These are phyloP conservation scores for Nothoprocta perdicaria DNA, from an alignment of 2,113 vertebrate species.

Conservation along the genomic window DNA sequence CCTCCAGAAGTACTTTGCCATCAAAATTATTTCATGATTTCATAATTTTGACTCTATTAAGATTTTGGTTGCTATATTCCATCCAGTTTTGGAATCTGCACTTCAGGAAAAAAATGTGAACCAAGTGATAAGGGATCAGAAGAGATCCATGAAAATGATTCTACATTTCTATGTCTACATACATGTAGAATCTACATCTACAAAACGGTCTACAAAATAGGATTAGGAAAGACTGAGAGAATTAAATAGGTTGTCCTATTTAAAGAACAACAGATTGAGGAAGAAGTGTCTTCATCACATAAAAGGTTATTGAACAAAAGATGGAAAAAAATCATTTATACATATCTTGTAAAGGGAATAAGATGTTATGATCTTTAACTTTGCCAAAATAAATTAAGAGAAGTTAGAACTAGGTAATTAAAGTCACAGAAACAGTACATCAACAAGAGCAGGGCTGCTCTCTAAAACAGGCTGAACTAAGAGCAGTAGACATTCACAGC, in stretches of 20 bases:
- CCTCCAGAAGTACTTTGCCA: background rate
- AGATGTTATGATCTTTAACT: background rate
- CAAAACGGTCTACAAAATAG: background rate
- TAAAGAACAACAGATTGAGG: background rate
- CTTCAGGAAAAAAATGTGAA: background rate
- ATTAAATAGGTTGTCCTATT: background rate
- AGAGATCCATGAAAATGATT: background rate
- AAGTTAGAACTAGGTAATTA: background rate
- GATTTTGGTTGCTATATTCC: background rate
- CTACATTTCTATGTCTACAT: too few species aligned
- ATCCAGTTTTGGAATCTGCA: background rate
- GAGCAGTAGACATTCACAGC: too few species aligned
- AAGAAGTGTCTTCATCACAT: background rate
- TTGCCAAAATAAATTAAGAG: background rate
- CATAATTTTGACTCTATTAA: background rate
- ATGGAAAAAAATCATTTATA: background rate
- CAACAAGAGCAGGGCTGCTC: too few species aligned
- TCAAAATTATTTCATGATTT: background rate
- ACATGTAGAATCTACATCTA: too few species aligned
- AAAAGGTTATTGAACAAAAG: background rate
- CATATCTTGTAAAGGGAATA: background rate
- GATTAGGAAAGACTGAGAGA: background rate
- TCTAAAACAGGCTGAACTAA: too few species aligned
- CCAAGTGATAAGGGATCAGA: background rate
- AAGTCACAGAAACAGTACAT: background rate